Evolutionary conservation across 1,140 invertebrate genomes (phyloP).

Genomic region (Argopecten irradians): DNA sequence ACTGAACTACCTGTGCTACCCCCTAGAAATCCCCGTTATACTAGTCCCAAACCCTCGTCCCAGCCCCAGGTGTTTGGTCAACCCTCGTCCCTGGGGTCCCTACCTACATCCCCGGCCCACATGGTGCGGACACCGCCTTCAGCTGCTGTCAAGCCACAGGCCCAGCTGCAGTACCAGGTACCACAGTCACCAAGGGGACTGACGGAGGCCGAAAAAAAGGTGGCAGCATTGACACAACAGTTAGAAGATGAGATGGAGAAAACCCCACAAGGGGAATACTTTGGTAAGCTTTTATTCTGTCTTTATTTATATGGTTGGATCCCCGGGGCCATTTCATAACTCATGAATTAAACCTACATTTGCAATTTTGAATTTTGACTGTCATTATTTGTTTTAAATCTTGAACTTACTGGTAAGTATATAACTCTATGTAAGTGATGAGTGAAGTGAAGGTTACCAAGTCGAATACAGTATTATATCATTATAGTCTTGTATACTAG

Average conservation of each 20-base stretch:
- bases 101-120: constrained; percentile 27
- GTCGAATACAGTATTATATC: too few relatives aligned
- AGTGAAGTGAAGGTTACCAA: too few relatives aligned
- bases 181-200: constrained; percentile 81
- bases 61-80: constrained; percentile 41
- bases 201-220: constrained; percentile 77
- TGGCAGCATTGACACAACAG: constrained; percentile 77
- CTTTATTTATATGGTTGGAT: neutral
- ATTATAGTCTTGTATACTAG: too few relatives aligned
- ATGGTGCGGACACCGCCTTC: constrained; percentile 48
- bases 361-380: neutral
- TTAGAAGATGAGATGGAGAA: constrained; percentile 86
- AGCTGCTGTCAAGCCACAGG: constrained; percentile 44
- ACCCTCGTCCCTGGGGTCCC: constrained; percentile 33
- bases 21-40: constrained; percentile 55
- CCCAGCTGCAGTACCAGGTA: constrained; percentile 92
- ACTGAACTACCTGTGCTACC: constrained; percentile 67
- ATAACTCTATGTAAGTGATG: too few relatives aligned
- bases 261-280: constrained; percentile 95
- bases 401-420: too few relatives aligned
- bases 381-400: neutral
- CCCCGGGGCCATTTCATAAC: neutral
- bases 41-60: constrained; percentile 33
- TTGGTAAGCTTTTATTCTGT: constrained; percentile 84
- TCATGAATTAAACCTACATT: too few relatives aligned